Evolutionary conservation across 2,113 vertebrate genomes (phyloP), one percentile per base, ranked within the genome.

Genomic region (Leptobrachium leishanense): DNA sequence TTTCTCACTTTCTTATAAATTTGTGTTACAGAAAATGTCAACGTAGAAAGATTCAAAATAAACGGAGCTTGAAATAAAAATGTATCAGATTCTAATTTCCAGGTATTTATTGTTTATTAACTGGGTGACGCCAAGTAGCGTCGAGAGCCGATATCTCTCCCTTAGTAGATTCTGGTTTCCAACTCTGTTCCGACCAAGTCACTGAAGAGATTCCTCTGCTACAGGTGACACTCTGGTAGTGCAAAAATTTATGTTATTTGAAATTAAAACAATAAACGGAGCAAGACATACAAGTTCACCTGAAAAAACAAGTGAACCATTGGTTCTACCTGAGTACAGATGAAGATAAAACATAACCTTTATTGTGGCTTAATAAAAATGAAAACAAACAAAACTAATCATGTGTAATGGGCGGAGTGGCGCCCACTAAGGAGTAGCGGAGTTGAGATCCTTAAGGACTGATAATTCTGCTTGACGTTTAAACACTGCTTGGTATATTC

Each of bases 1-100:
- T 82, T 81, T 68, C 53, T 43, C 46, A 62, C 82, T 87, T 83
- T 66, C 84, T 82, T 84, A 84, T 65, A 74, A 31, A 62, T 42
- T 82, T 76, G 62, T 85, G 68, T 84, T 50, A 59, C 41, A 54
- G 65, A 81, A 84, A 83, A 80, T 41, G 75, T 46, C 20, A 70
- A 43, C 3, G 20, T 74, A 40, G 41, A 50, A 43, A 46, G 31
- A 50, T 50, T n/a, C 41, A 68, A 40, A 74, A 68, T 81, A 81
- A 74, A 74, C 46, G 0, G 13, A 31, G 64, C 68, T 74, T 74
- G 64, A 57, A 81, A 81, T 68, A 54, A 74, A 73, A n/a, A 11
- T 13, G 68, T 62, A 2, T 69, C 1, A 15, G 41, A 7, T 2
- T 2, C 11, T 59, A 59, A 50, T 50, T 59, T 59, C 55, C 55